A percentile compares a stretch with the other conserved stretches of the same genome.
These are phyloP conservation scores for Drosophila subsilvestris DNA, from an alignment of 2,888 invertebrate species.

Conservation along the genomic window DNA sequence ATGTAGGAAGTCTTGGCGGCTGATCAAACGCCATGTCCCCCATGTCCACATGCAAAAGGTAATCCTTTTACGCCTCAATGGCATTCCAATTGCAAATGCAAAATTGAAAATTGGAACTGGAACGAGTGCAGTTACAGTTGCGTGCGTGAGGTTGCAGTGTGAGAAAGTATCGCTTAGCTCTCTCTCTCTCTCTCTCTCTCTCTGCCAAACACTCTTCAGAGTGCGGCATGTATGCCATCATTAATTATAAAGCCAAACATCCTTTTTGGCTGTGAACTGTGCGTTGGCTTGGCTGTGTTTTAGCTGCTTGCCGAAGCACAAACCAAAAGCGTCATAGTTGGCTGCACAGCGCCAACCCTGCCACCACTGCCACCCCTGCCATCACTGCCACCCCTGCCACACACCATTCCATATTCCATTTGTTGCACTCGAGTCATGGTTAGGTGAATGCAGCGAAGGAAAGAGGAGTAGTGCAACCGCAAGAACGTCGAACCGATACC, in stretches of 20 bases:
- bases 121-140: constrained; percentile 25
- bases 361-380: neutral
- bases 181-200: neutral
- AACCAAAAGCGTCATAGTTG: constrained; percentile 55
- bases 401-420: neutral
- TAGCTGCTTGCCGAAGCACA: constrained; percentile 13
- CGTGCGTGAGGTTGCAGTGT: constrained; percentile 31
- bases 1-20: constrained; percentile 47
- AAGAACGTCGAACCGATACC: constrained; percentile 11
- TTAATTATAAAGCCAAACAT: constrained; percentile 54
- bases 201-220: neutral
- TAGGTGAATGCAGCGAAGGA: constrained; percentile 14
- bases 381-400: neutral
- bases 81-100: constrained; percentile 36
- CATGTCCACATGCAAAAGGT: constrained; percentile 41
- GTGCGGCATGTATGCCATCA: constrained; percentile 39
- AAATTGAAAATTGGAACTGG: constrained; percentile 28
- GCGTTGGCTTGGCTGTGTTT: neutral
- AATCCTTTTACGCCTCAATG: constrained; percentile 51
- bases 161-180: constrained; percentile 50
- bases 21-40: constrained; percentile 38
- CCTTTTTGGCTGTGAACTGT: constrained; percentile 24
- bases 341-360: constrained; percentile 38
- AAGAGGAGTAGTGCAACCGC: constrained; percentile 29
- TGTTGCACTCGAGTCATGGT: constrained; percentile 30